Evolutionary conservation across 1,140 invertebrate species (phyloP).

Genomic region (Lasioglossum baleicum): DNA sequence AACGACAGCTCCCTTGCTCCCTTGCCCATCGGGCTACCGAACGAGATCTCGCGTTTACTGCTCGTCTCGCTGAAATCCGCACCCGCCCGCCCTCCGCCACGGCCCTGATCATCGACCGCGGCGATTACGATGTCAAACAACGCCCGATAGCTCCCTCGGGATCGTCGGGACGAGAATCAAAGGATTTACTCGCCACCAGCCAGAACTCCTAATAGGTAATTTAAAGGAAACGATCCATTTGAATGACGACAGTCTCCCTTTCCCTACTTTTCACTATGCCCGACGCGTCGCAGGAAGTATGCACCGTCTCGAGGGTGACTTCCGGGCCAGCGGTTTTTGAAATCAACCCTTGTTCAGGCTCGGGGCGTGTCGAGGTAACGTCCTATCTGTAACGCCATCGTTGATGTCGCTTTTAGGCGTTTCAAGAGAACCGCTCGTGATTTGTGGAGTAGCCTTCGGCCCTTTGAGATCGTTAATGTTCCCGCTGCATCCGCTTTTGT

Average conservation of each 20-base stretch:
- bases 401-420: neutral
- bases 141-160: neutral
- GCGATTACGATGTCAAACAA: neutral
- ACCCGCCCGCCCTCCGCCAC: conserved; percentile 18
- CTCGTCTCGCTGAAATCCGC: conserved; percentile 36
- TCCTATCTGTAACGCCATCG: conserved; percentile 3
- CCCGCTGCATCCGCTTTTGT: neutral
- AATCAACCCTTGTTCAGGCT: neutral
- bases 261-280: neutral
- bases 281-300: conserved; percentile 11
- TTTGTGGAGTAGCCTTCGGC: neutral
- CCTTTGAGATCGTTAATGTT: neutral
- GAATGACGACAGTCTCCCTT: neutral
- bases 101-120: neutral
- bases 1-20: conserved; percentile 34
- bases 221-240: conserved; percentile 15
- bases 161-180: neutral
- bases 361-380: neutral
- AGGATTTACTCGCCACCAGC: neutral
- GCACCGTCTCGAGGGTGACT: neutral
- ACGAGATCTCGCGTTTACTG: conserved; percentile 1
- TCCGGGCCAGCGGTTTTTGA: neutral
- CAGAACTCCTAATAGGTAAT: conserved; percentile 1
- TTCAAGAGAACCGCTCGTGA: neutral
- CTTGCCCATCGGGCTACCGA: neutral